A percentile compares a stretch with the other conserved stretches of the same genome.
phyloP scores from a whole-genome alignment of 2,113 vertebrate species.

The Rhinopomastus cyanomelas region DNA sequence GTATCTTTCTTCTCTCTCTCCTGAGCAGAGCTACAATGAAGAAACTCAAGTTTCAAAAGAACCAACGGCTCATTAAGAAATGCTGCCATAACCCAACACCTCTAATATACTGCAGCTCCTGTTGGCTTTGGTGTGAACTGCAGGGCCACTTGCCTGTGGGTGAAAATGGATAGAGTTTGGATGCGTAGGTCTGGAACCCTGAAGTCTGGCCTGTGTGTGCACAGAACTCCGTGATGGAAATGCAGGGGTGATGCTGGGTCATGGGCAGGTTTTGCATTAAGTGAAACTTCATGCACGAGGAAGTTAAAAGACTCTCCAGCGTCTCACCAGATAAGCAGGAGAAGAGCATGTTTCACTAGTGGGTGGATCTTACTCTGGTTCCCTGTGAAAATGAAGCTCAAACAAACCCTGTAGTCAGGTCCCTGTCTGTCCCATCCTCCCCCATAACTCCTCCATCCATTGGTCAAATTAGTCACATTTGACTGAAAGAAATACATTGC shows the following conservation, averaged over 20 bases:
- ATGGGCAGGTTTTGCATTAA: background rate
- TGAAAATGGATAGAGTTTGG: background rate
- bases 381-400: conserved; percentile 32
- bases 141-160: background rate
- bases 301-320: background rate
- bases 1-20: conserved; percentile 49
- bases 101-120: background rate
- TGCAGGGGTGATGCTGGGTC: background rate
- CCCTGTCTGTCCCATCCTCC: background rate
- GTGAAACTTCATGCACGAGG: background rate
- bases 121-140: background rate
- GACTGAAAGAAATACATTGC: background rate
- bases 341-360: background rate
- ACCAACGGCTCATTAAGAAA: conserved; percentile 49
- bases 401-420: background rate
- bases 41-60: conserved; percentile 34
- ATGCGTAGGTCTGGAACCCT: background rate
- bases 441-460: background rate
- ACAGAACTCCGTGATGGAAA: background rate
- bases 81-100: background rate
- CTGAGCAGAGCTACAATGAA: conserved; percentile 22
- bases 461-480: background rate
- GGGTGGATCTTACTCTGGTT: conserved; percentile 22
- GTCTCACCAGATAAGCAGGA: conserved; percentile 20
- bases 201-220: background rate